Base-by-base conservation (phyloP, 2,797 vertebrate genomes). In the Myripristis jacobus region DNA sequence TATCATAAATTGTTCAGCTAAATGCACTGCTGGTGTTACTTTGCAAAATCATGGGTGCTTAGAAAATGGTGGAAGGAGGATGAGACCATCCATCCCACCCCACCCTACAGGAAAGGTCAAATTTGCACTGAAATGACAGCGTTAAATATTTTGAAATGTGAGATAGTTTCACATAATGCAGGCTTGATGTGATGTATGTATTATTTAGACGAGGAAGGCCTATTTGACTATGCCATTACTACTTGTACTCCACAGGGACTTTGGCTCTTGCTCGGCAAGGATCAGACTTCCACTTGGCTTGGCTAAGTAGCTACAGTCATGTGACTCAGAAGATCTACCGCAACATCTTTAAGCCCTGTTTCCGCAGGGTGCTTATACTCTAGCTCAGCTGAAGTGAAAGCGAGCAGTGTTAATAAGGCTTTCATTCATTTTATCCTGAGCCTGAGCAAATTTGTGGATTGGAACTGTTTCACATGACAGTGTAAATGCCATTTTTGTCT, bases 231-330 rank as follows among this genome's bases (percentile, higher is more conserved):
- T 85, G 79, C 82, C 77, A 84, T 91, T 88, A 88, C 75, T 77
- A 79, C 77, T 47, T 74, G 75, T 81, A 61, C 75, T 88, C 79
- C 84, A 25, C 76, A 79, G 87, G 81, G 83, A 84, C 71, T 85
- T 83, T 70, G 47, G 70, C 88, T 87, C 80, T 71, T 67, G 31
- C 83, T 81, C 85, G 63, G 80, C 77, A 66, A 75, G 77, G 79
- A 76, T 87, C 83, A 80, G 75, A 73, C 88, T 87, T 90, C 87
- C 87, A 83, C 87, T 89, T 77, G 85, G 87, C 70, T 66, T 21
- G 44, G 24, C 86, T 89, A 87, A 92, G 87, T 89, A 90, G 70
- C 60, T 65, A 10, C 38, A 59, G 82, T 90, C 87, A 88, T 69
- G 79, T 92, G 91, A 89, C 66, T 64, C 56, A 10, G 52, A 67